phyloP scores from a whole-genome alignment of 2,797 vertebrate species.

The Synaphobranchus kaupii region DNA sequence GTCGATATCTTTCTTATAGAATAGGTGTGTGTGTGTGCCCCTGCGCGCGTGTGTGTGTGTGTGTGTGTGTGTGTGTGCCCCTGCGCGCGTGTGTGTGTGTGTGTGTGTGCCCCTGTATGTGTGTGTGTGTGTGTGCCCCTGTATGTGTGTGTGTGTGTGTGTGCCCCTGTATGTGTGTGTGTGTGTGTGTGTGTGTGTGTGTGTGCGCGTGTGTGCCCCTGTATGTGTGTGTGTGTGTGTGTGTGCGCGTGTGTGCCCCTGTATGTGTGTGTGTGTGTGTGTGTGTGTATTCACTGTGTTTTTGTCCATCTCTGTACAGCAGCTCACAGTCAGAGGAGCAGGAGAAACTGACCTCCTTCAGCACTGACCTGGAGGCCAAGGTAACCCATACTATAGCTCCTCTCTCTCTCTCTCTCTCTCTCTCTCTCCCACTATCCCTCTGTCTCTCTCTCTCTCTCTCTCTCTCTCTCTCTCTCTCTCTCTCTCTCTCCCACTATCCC shows the following conservation, averaged over 20 bases:
- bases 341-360: slow-evolving; percentile 64
- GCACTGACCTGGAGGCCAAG: slow-evolving; percentile 71
- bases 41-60: background rate
- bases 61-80: background rate
- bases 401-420: too few relatives aligned
- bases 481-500: background rate
- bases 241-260: background rate
- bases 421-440: background rate
- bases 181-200: too few relatives aligned
- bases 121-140: background rate
- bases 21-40: too few relatives aligned
- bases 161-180: too few relatives aligned
- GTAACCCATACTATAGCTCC: slow-evolving; percentile 44
- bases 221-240: slow-evolving; percentile 30
- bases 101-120: background rate
- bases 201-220: slow-evolving; percentile 59
- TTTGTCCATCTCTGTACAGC: slow-evolving; percentile 58
- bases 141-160: too few relatives aligned
- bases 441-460: background rate
- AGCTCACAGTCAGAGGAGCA: slow-evolving; percentile 71
- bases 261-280: background rate
- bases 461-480: too few relatives aligned
- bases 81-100: too few relatives aligned
- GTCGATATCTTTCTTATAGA: too few relatives aligned
- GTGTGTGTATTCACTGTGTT: background rate